Base-by-base conservation (phyloP, 2,113 vertebrate genomes). In the Pardalotus punctatus region DNA sequence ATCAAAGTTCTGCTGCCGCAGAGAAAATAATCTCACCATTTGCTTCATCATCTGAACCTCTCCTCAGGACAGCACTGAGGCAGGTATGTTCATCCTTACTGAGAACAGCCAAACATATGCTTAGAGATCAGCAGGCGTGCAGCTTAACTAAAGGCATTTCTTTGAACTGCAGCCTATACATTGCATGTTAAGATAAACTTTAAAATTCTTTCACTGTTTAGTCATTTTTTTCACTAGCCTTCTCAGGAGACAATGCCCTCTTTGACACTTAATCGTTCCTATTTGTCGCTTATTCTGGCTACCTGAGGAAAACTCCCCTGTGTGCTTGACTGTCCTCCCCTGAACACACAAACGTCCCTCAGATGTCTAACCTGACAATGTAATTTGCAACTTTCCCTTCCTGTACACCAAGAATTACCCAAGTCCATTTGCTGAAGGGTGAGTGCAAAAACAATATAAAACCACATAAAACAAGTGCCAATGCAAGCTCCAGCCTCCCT, bases 1-100 rank as follows among this genome's bases (percentile, higher is more conserved):
- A 92, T 50, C 80, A 43, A 83, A 40, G 21, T 53, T 92, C 79
- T 93, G 71, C 48, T 73, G 92, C 40, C 29, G 86, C 73, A 90
- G 54, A 67, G 36, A 66, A 95, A 65, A 71, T 24, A 90, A 83
- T 64, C 76, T 79, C 60, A 64, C n/a, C 18, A 4, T 36, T 86
- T 83, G 53, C 57, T 90, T 92, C 72, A 83, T 58, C 67, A 31
- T 56, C 36, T 24, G 19, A 62, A 21, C 17, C 67, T 67, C 57
- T 90, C 27, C 60, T 81, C 57, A 54, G 62, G 43, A 70, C 50
- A 95, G 43, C 70, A 58, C 42, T 27, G 54, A 24, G 51, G 67
- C 72, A 86, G 57, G 88, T 93, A n/a, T 6, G 3, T 42, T 78
- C 40, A 7, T 77, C 65, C 42, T 51, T 25, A 35, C 51, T 38